These are phyloP conservation scores for Aphelenchoides avenae DNA, from an alignment of 1,140 invertebrate species.

Conservation along the genomic window DNA sequence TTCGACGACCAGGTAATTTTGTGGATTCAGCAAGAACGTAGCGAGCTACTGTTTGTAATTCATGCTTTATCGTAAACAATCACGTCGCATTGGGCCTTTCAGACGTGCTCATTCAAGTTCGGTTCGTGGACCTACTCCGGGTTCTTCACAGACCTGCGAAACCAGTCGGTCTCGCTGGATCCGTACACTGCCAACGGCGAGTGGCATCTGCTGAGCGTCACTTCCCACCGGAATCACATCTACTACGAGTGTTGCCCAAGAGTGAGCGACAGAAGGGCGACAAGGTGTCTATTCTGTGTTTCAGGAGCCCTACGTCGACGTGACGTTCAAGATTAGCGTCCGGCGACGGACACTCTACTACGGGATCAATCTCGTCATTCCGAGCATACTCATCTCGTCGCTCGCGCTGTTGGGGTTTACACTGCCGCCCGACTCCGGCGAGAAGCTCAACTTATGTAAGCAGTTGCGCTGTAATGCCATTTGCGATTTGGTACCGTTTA, in stretches of 20 bases:
- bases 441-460: constrained; percentile 89
- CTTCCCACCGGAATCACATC: constrained; percentile 33
- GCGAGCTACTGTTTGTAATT: constrained; percentile 1
- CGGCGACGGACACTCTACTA: constrained; percentile 94
- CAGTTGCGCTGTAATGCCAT: constrained; percentile 3
- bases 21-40: neutral
- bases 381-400: constrained; percentile 94
- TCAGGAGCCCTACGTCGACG: constrained; percentile 82
- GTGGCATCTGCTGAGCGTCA: constrained; percentile 54
- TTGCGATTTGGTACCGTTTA: constrained; percentile 65
- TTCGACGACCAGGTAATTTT: constrained; percentile 33
- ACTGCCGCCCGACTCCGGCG: constrained; percentile 93
- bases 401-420: constrained; percentile 97
- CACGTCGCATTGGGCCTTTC: constrained; percentile 6
- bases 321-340: constrained; percentile 77
- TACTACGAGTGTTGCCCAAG: constrained; percentile 64
- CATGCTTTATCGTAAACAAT: constrained; percentile 30
- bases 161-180: constrained; percentile 49
- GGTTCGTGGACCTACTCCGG: constrained; percentile 59
- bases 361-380: constrained; percentile 99
- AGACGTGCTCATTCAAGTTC: constrained; percentile 56
- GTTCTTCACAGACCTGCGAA: constrained; percentile 56
- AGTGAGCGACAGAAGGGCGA: neutral
- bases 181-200: constrained; percentile 60
- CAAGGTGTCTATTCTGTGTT: constrained; percentile 7